phyloP scores from a whole-genome alignment of 2,888 invertebrate species.

The Elysia crispata region DNA sequence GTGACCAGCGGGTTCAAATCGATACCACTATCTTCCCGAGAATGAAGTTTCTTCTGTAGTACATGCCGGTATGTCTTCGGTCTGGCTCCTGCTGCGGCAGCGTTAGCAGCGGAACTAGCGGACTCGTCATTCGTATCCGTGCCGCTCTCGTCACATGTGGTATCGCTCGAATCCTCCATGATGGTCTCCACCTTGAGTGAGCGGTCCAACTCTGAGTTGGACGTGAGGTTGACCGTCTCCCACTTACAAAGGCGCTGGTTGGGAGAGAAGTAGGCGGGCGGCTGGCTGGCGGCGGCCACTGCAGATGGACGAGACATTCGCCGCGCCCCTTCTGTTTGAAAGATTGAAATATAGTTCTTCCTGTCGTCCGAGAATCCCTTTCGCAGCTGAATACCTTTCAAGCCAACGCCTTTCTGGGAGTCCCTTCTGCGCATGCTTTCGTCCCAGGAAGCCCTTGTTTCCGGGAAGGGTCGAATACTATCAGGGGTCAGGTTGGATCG shows the following conservation, averaged over 20 bases:
- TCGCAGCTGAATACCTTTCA: slow-evolving; percentile 35
- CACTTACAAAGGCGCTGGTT: slow-evolving; percentile 41
- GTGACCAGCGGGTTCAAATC: not conserved
- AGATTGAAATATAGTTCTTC: slow-evolving; percentile 34
- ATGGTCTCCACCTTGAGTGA: too few relatives aligned
- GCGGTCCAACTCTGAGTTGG: not conserved
- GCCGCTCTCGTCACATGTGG: not conserved
- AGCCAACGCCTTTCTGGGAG: slow-evolving; percentile 34
- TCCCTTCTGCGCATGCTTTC: slow-evolving; percentile 40
- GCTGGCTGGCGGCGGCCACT: not conserved
- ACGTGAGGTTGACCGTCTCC: slow-evolving; percentile 41
- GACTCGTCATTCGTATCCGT: not conserved
- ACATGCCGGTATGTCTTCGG: slow-evolving; percentile 1
- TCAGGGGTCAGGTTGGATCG: slow-evolving; percentile 36
- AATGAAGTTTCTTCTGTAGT: not conserved
- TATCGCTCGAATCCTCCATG: not conserved
- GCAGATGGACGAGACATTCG: not conserved
- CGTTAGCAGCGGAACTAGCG: not conserved
- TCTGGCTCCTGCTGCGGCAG: not conserved
- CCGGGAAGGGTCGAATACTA: slow-evolving; percentile 22
- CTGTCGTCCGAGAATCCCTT: slow-evolving; percentile 45
- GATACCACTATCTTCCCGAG: not conserved
- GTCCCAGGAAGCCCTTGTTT: slow-evolving; percentile 33
- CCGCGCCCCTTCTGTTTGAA: not conserved
- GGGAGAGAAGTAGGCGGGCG: slow-evolving; percentile 2